phyloP scores from a whole-genome alignment of 2,113 vertebrate species.

The Gambusia holbrooki region DNA sequence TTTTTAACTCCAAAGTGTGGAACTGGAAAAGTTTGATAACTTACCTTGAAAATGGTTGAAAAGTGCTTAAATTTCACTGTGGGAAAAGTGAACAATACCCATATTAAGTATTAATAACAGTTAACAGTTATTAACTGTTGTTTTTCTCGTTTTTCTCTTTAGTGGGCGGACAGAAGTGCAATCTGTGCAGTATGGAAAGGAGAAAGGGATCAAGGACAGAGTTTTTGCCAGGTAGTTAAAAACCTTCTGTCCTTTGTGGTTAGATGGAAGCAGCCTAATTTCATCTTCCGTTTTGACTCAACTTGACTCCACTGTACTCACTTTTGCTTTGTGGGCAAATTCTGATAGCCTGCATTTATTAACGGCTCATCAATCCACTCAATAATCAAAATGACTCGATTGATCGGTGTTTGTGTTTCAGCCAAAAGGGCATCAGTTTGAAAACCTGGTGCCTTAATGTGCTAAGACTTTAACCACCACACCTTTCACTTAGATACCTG shows the following conservation, averaged over 20 bases:
- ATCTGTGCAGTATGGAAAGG: slow-evolving; percentile 98
- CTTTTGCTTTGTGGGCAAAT: not conserved
- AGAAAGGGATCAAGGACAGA: slow-evolving; percentile 95
- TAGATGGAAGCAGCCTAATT: not conserved
- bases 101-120: not conserved
- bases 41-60: too few species aligned
- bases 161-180: slow-evolving; percentile 98
- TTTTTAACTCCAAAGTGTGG: too few species aligned
- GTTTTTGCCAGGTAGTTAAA: slow-evolving; percentile 94
- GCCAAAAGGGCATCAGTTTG: not conserved
- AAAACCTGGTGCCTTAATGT: not conserved
- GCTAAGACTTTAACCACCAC: not conserved
- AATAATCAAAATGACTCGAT: not conserved
- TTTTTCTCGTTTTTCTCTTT: slow-evolving; percentile 58
- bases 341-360: not conserved
- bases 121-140: not conserved
- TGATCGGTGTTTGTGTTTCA: not conserved
- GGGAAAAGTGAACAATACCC: too few species aligned
- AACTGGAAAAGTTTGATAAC: too few species aligned
- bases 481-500: not conserved
- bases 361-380: not conserved
- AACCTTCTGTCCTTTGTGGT: not conserved
- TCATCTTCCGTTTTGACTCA: not conserved
- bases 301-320: not conserved
- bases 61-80: too few species aligned